These are phyloP conservation scores for Neoscelio sp. DNA, from an alignment of 2,888 invertebrate species.

Conservation along the genomic window DNA sequence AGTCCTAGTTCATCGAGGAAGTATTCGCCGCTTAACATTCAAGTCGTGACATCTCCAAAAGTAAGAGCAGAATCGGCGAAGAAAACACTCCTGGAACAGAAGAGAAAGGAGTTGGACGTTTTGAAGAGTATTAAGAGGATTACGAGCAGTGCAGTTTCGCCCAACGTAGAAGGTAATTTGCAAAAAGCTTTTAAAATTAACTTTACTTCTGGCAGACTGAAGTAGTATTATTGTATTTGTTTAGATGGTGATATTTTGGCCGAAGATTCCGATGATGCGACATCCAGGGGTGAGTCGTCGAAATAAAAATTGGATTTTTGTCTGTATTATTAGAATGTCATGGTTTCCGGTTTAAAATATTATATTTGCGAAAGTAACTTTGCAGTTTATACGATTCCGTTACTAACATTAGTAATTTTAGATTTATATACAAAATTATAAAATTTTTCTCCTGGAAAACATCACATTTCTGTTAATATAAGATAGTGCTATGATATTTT, in stretches of 20 bases:
- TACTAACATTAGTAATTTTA: no score
- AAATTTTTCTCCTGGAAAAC: no score
- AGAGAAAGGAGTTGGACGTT: slow-evolving; percentile 37
- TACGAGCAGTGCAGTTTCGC: neutral
- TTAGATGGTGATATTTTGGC: slow-evolving; percentile 64
- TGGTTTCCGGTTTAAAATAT: no score
- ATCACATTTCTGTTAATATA: no score
- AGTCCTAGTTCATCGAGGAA: slow-evolving; percentile 74
- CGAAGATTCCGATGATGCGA: slow-evolving; percentile 70
- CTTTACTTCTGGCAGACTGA: neutral
- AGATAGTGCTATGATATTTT: no score
- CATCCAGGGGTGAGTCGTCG: slow-evolving; percentile 44
- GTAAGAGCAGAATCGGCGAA: neutral
- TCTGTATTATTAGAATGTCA: no score
- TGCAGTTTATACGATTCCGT: no score
- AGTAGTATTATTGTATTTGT: neutral
- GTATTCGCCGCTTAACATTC: slow-evolving; percentile 78
- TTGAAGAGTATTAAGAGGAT: slow-evolving; percentile 37
- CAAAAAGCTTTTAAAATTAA: no score
- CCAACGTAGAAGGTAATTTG: slow-evolving; percentile 19
- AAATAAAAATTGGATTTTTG: slow-evolving; percentile 12
- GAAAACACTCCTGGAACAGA: neutral
- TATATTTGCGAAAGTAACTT: no score
- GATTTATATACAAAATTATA: no score
- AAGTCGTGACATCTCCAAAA: slow-evolving; percentile 76